Base-by-base conservation (phyloP, 2,888 invertebrate species). In the Thalpophila matura region DNA sequence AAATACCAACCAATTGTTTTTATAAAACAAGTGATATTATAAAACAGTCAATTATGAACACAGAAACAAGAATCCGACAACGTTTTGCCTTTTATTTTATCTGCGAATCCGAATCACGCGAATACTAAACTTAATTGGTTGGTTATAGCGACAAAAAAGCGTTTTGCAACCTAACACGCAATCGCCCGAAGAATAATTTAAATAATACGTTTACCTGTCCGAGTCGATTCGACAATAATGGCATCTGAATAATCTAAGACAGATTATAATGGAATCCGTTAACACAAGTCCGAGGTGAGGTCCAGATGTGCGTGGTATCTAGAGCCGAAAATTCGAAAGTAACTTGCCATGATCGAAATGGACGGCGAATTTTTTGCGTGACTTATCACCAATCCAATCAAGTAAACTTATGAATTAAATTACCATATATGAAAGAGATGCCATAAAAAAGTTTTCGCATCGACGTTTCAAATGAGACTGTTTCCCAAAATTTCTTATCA, bases 61-160 rank as follows among this genome's bases (percentile, higher is more conserved):
- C 74, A 80, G 42, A 78, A 79, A 71, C 53, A 65, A 76, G 68
- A 75, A 56, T 74, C 38, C 59, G 33, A 66, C 51, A 64, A 53
- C 60, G 59, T 71, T 73, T 78, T 62, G 73, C 63, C 60, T 81
- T 83, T 81, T 80, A 75, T 80, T 74, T 71, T 74, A 83, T 80
- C 84, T 79, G 75, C 82, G 87, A 88, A 88, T 88, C 89, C 83
- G 88, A 88, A 92, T 91, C 94, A 93, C 92, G 93, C 93, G 82
- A 93, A 85, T 86, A 74, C 78, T 84, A 81, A 85, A 86, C 84
- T 83, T 90, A 92, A 92, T 92, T 92, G 91, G 87, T 86, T 83
- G 70, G 84, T 86, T 87, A 85, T 78, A 88, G 80, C 83, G 89
- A 91, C 89, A 93, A 94, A 94, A 93, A 94, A 92, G 77, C 85